Base-by-base conservation (phyloP, 2,113 vertebrate species). In the Tichodroma muraria region DNA sequence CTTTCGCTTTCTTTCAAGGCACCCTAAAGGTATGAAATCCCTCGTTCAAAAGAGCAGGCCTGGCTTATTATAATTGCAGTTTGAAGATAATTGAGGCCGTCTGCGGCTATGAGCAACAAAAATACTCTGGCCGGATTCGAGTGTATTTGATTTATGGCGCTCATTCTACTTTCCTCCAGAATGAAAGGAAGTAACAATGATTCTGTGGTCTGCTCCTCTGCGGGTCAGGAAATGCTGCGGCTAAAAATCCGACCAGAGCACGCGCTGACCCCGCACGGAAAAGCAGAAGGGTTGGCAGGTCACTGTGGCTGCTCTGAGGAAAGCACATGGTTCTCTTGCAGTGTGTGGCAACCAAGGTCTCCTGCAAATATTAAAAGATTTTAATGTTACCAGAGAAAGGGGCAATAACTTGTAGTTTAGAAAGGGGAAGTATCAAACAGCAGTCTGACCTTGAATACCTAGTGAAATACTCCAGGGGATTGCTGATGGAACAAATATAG, bases 161-260 rank as follows among this genome's bases (percentile, higher is more conserved):
- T 37, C 12, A 0, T 53, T 69, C 19, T 42, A 8, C 16, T 70
- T 35, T 53, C 8, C 21, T 59, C 4, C 23, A 10, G 50, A 70
- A 33, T 4, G 64, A 68, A 42, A 54, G 85, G 85, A 90, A 83
- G 19, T 47, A 49, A 40, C 13, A 18, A 1, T 6, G 75, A 66
- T 71, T 25, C 88, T 90, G 92, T 47, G 89, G 80, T 52, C 47
- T 50, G 33, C 20, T 22, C 1, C 5, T 21, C 27, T 38, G 73
- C 8, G 47, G 66, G 42, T 88, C 78, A 73, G 83, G 94, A 96
- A 96, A 52, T 21, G 72, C 64, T 80, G 94, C 6, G 80, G 85
- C 61, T 78, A n/a, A 63, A 94, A 92, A 77, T 86, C 82, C 30
- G 4, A 40, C 56, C 64, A 73, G 71, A 30, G 11, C 23, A 5